Percentiles rank a stretch among this genome's conserved stretches.
phyloP scores from a whole-genome alignment of 2,888 invertebrate genomes.

The Lithosia quadra region DNA sequence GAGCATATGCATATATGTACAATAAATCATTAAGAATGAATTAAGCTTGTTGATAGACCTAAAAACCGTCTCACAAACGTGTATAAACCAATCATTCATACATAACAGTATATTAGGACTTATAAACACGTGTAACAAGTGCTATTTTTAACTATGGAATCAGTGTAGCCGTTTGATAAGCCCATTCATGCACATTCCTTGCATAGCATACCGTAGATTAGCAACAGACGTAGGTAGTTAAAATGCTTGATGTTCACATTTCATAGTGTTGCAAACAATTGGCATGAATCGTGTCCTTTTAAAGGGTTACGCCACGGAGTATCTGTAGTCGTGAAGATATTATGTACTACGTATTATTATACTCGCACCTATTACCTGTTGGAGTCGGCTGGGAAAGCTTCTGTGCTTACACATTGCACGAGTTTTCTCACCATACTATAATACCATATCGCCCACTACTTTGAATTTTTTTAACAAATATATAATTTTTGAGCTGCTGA shows the following conservation, averaged over 20 bases:
- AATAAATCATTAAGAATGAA: too few relatives aligned
- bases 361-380: not conserved
- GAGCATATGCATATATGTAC: too few relatives aligned
- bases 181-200: slow-evolving; percentile 21
- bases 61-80: not conserved
- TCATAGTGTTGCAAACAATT: slow-evolving; percentile 3
- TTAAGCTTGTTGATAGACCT: not conserved
- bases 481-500: too few relatives aligned
- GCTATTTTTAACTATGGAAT: slow-evolving; percentile 21
- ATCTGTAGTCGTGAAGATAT: not conserved
- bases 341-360: not conserved
- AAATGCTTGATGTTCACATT: slow-evolving; percentile 2
- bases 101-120: not conserved
- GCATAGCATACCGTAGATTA: slow-evolving; percentile 20
- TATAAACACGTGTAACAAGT: slow-evolving; percentile 6
- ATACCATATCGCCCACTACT: too few relatives aligned
- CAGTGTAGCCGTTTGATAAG: slow-evolving; percentile 16
- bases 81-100: slow-evolving; percentile 2
- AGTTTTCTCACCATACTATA: too few relatives aligned
- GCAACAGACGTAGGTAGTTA: slow-evolving; percentile 4
- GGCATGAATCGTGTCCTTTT: not conserved
- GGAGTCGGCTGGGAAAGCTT: not conserved
- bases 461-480: not conserved
- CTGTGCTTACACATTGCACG: not conserved
- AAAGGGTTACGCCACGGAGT: not conserved